Base-by-base conservation (phyloP, 2,888 invertebrate species). In the Cordylochernes scorpioides region DNA sequence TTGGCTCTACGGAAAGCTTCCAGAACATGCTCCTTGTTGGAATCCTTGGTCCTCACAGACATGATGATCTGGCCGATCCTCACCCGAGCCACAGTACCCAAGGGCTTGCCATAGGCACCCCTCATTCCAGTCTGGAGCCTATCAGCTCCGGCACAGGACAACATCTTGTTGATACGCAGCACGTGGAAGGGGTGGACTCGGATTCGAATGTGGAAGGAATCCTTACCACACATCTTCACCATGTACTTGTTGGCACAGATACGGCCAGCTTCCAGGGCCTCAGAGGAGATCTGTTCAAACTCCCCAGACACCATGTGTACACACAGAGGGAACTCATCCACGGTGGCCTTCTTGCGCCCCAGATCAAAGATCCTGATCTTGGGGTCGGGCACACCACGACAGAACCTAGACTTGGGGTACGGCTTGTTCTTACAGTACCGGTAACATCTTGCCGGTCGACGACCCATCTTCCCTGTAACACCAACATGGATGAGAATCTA, bases 41-140 rank as follows among this genome's bases (percentile, higher is more conserved):
- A 68, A 54, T 97, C 94, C 43, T 73, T 75, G 22, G 86, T 80
- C 42, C 97, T 70, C 34, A 94, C 86, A 29, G 88, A 88, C 80
- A 97, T 84, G 55, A 97, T 91, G 35, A 88, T 82, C 56, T 97
- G 94, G 15, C 94, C 94, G 51, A 99, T 97, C 48, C 68, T 71
- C 30, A 97, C 94, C 40, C 97, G 71, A 9, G 97, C 94, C n/a
- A 97, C 94, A 2, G 91, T 88, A 34, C 97, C 97, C 60, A 86
- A 88, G 3, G 97, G 94, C 56, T 97, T 97, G 32, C 97, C 97
- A 54, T 84, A 97, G 30, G 97, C 97, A 54, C 97, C 97, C 58
- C 94, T 66, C 94, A 97, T 94, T 63, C 94, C 91, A 49, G 94
- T 94, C n/a, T n/a, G n/a, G n/a, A n/a, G n/a, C n/a, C n/a, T 84